These are phyloP conservation scores for Drosophila trapezifrons DNA, from an alignment of 1,140 invertebrate species.

Conservation along the genomic window DNA sequence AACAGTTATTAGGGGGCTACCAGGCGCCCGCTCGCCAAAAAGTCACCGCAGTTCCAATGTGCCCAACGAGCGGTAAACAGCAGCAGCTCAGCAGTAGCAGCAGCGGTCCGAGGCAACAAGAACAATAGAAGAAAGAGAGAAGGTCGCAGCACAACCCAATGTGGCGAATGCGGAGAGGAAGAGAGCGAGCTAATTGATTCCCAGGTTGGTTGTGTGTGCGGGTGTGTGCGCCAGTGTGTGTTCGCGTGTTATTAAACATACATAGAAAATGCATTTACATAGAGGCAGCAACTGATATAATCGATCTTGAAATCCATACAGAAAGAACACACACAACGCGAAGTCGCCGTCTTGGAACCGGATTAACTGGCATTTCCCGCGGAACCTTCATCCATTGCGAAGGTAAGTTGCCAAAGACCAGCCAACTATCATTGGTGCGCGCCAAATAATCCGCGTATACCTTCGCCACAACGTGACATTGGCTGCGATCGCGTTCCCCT, in stretches of 20 bases:
- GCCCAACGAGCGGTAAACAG: conserved; percentile 29
- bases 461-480: conserved; percentile 48
- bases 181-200: conserved; percentile 36
- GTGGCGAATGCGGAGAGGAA: not conserved
- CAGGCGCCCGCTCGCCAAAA: conserved; percentile 3
- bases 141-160: conserved; percentile 25
- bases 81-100: conserved; percentile 19
- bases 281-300: conserved; percentile 30
- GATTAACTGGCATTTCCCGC: conserved; percentile 25
- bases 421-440: not conserved
- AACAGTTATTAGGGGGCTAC: conserved; percentile 24
- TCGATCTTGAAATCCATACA: conserved; percentile 26
- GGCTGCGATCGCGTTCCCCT: not conserved
- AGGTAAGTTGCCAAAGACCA: conserved; percentile 21
- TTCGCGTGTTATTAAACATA: conserved; percentile 12
- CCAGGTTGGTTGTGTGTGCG: conserved; percentile 36
- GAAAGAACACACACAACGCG: conserved; percentile 11
- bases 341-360: conserved; percentile 14
- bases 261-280: conserved; percentile 32
- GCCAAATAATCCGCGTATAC: conserved; percentile 3
- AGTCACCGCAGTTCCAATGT: conserved; percentile 26
- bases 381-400: conserved; percentile 11
- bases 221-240: conserved; percentile 5
- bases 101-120: conserved; percentile 15
- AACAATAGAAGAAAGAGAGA: conserved; percentile 11